Conservation (phyloP, 1,140 invertebrate species). For the Sitophilus oryzae region DNA sequence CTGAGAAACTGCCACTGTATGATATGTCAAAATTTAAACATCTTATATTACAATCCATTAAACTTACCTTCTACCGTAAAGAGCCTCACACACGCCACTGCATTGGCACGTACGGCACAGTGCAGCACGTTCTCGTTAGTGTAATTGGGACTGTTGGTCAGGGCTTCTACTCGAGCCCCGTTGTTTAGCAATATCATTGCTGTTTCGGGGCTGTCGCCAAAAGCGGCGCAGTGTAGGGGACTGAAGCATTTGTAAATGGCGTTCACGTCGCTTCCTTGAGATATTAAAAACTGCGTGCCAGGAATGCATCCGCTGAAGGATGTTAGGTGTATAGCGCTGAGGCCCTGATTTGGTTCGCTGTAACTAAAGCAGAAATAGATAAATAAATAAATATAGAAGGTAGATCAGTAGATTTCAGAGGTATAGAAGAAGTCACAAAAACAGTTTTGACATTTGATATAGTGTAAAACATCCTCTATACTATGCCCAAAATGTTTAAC, state of each 20-base stretch:
- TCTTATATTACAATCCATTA: background rate
- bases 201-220: slow-evolving; percentile 68
- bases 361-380: slow-evolving; percentile 46
- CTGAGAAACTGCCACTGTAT: too few relatives aligned
- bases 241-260: slow-evolving; percentile 60
- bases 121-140: slow-evolving; percentile 72
- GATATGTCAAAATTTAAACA: background rate
- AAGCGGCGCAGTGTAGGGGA: slow-evolving; percentile 74
- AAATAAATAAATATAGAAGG: background rate
- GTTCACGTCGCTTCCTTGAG: slow-evolving; percentile 62
- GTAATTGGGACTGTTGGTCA: slow-evolving; percentile 52
- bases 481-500: too few relatives aligned
- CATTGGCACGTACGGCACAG: slow-evolving; percentile 68
- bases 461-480: too few relatives aligned
- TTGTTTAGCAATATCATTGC: slow-evolving; percentile 63
- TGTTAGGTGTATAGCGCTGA: slow-evolving; percentile 66
- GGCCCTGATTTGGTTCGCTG: slow-evolving; percentile 58
- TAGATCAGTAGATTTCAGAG: background rate
- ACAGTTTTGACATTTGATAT: too few relatives aligned
- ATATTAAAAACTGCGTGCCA: slow-evolving; percentile 63
- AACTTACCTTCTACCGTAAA: slow-evolving; percentile 58
- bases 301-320: slow-evolving; percentile 68
- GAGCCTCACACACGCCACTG: slow-evolving; percentile 64
- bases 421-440: background rate
- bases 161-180: slow-evolving; percentile 52